Evolutionary conservation across 2,113 vertebrate species (phyloP).

Genomic region (Oreocharis arfaki): DNA sequence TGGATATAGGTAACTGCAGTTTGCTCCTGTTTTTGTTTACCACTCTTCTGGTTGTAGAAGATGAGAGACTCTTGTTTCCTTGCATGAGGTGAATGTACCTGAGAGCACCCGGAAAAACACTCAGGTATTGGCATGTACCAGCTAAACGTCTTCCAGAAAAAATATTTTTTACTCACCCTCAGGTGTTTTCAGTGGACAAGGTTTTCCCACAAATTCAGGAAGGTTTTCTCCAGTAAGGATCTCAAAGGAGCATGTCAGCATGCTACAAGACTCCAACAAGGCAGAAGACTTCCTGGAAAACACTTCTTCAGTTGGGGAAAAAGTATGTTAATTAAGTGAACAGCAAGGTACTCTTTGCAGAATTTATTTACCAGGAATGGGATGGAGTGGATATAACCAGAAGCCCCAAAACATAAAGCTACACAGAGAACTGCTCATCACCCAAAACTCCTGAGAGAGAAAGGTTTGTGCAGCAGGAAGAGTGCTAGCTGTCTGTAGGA

Average conservation of each 20-base stretch:
- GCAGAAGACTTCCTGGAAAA: constrained; percentile 54
- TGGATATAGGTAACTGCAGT: background rate
- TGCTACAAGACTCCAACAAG: constrained; percentile 59
- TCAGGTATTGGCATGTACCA: background rate
- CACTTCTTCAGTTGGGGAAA: background rate
- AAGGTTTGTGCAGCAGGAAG: background rate
- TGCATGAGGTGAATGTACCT: background rate
- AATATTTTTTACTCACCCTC: constrained; percentile 32
- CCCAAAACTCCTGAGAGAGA: background rate
- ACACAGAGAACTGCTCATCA: background rate
- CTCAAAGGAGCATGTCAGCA: constrained; percentile 52
- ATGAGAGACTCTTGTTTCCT: background rate
- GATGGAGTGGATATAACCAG: background rate
- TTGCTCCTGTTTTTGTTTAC: background rate
- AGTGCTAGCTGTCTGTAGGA: background rate
- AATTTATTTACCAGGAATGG: background rate
- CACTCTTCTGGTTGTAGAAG: background rate
- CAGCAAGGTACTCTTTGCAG: background rate
- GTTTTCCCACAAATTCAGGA: constrained; percentile 73
- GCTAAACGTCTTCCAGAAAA: background rate
- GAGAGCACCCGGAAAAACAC: background rate
- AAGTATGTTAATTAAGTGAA: background rate
- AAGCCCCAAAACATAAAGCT: background rate
- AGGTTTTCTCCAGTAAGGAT: constrained; percentile 62
- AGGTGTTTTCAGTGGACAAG: constrained; percentile 10